Conservation (phyloP, 2,888 invertebrate genomes). For the Trichopoda pennipes region DNA sequence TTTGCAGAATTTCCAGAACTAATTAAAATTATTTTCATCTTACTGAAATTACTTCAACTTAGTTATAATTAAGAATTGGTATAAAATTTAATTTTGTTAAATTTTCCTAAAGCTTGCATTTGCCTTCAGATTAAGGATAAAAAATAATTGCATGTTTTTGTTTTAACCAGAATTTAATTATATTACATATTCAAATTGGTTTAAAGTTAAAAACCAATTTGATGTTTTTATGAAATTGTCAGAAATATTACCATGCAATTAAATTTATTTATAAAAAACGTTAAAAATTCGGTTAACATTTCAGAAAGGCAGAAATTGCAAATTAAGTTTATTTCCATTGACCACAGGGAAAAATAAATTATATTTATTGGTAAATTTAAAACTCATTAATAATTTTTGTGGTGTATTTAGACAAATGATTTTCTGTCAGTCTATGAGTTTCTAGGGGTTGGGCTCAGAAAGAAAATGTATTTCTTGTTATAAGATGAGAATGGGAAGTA, state of each 20-base stretch:
- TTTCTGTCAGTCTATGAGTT: neutral
- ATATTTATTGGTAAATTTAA: slow-evolving; percentile 23
- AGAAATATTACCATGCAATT: slow-evolving; percentile 23
- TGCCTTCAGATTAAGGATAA: neutral
- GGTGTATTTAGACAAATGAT: slow-evolving; percentile 37
- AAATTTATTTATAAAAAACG: slow-evolving; percentile 4
- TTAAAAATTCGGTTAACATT: slow-evolving; percentile 10
- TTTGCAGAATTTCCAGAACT: no score
- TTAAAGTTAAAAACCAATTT: slow-evolving; percentile 51
- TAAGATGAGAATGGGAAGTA: neutral
- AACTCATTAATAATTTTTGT: slow-evolving; percentile 46
- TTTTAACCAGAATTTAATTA: slow-evolving; percentile 42
- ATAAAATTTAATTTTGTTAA: neutral
- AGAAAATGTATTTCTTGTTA: neutral
- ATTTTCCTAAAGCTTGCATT: neutral
- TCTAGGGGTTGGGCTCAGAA: neutral
- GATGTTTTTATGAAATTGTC: neutral
- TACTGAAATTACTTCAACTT: neutral
- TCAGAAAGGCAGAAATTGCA: slow-evolving; percentile 8
- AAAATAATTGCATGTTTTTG: slow-evolving; percentile 10
- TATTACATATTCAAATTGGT: slow-evolving; percentile 30
- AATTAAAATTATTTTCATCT: no score
- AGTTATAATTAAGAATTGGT: neutral
- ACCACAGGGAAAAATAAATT: slow-evolving; percentile 30
- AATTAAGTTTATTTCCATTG: slow-evolving; percentile 7